These are phyloP conservation scores for Megaleporinus macrocephalus DNA, from an alignment of 2,113 vertebrate genomes.

Conservation along the genomic window DNA sequence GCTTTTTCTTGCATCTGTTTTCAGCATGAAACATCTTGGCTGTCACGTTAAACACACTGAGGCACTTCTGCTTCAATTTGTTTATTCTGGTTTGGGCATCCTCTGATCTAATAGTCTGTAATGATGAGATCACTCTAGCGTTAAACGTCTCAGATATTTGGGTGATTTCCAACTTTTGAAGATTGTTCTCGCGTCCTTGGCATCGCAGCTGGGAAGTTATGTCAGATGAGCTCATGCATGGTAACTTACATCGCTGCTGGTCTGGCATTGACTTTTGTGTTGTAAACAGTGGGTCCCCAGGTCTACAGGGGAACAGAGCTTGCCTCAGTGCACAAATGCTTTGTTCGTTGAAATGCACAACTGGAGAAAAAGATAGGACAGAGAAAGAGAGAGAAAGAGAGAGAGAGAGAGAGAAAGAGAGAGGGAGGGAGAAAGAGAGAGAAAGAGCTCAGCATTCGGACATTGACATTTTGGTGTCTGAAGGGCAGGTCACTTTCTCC, in stretches of 20 bases:
- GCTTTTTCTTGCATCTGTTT: too few species aligned
- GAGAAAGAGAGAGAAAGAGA: constrained; percentile 1
- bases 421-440: constrained; percentile 4
- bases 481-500: constrained; percentile 46
- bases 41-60: too few species aligned
- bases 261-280: constrained; percentile 14
- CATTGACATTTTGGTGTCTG: constrained; percentile 31
- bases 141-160: neutral
- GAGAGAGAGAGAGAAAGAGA: neutral
- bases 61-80: too few species aligned
- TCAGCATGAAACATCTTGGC: too few species aligned
- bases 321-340: constrained; percentile 20
- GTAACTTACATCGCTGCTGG: neutral
- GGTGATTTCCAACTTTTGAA: neutral
- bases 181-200: neutral
- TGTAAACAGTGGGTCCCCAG: constrained; percentile 5
- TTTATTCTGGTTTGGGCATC: neutral
- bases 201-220: neutral
- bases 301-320: constrained; percentile 4
- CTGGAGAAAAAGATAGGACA: neutral
- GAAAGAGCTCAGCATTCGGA: constrained; percentile 5
- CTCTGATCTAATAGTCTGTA: neutral
- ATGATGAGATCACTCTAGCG: neutral
- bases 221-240: constrained; percentile 20
- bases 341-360: neutral